Evolutionary conservation across 2,888 invertebrate genomes (phyloP), one percentile per base, ranked within the genome.

Genomic region (Stenoptilia bipunctidactyla): DNA sequence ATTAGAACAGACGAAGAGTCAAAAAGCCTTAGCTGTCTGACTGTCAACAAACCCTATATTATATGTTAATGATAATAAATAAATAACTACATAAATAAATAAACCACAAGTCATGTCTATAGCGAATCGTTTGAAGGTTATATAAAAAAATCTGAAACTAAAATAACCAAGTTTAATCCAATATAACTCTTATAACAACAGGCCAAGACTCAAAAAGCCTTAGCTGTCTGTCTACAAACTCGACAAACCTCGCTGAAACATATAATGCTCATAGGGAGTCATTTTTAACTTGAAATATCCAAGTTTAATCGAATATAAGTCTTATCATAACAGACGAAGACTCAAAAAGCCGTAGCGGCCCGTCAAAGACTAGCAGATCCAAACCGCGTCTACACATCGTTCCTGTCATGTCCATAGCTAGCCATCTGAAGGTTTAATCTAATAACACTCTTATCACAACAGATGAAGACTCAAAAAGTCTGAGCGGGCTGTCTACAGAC

Each of bases 361-460:
- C 77, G 42, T 71, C 77, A 1, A 64, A 74, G 8, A 68, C 77
- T 6, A 59, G 77, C 20, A 63, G 75, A 9, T 87, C 89, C 49
- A 87, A 84, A 15, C 90, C 90, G 1, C 90, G 90, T 1, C 89
- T 89, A 0, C 90, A 90, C 62, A 88, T 90, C 42, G 89, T 89
- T 13, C 93, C 93, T 0, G 89, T 93, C 10, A 92, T 94, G 90
- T 89, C 89, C 57, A 89, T 93, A 37, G 85, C 79, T 40, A 70
- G 63, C 45, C 73, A 72, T 15, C 51, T 80, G 45, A 65, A 69
- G 0, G 80, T 83, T 25, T 9, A 25, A 25, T 25, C 25, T 25
- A 25, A 25, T 6, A 6, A 5, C 25, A 9, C 5, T 9, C 25
- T 9, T 25, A 25, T 6, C 12, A 8, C 34, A 2, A 2, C 49